Base-by-base conservation (phyloP, 2,113 vertebrate species). In the Ictidomys tridecemlineatus region DNA sequence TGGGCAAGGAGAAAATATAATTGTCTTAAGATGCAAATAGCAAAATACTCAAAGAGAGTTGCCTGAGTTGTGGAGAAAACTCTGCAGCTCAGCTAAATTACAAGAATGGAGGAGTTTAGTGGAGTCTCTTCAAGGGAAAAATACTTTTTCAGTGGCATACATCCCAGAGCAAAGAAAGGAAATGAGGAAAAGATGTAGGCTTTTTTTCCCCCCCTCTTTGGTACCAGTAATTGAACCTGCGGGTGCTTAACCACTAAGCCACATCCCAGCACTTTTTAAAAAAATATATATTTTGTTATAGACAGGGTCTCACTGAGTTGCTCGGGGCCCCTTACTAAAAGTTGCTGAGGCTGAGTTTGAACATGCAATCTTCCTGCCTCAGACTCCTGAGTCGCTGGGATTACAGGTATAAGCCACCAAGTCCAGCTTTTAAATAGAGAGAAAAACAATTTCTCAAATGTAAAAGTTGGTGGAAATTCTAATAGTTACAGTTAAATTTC, bases 391-490 rank as follows among this genome's bases (percentile, higher is more conserved):
- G 48, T 51, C 0, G 12, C 48, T 51, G 48, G 48, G 11, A 51
- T 51, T 51, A 51, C 48, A 51, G 48, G 48, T 51, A 51, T 51
- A 12, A 12, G 48, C 48, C 48, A 51, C 12, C 48, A 13, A 11
- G 12, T 13, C 48, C 48, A 51, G 48, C 30, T 92, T 93, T 79
- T 86, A 82, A 89, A 77, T 39, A 28, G 65, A 22, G 48, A 51
- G 12, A 51, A 77, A 94, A 91, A 7, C 48, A 20, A 72, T 95
- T 86, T 91, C 72, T 56, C 34, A 89, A 89, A 63, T 58, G 14
- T 76, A 14, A 83, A 76, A 34, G 85, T 94, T 76, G 9, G 16
- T 91, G 51, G 69, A 92, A 86, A 92, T 95, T 95, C 70, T 79
- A 87, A 61, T 58, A 89, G 45, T 42, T 76, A 24, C 7, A 37